Evolutionary conservation across 1,140 invertebrate genomes (phyloP).

Genomic region (Leptinotarsa undecemlineata): DNA sequence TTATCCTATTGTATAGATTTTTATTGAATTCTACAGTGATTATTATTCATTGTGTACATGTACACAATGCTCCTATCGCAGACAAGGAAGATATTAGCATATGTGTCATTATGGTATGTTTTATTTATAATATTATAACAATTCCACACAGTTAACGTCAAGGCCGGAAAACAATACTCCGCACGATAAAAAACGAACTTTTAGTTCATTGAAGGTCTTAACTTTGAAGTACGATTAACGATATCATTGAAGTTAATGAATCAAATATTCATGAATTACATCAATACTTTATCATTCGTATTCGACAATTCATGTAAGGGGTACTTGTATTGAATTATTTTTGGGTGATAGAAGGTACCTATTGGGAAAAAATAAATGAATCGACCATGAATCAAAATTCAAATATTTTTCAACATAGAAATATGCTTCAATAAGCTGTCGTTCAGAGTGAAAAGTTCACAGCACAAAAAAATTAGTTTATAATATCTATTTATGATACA

Average conservation of each 20-base stretch:
- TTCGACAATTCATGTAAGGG: too few species aligned
- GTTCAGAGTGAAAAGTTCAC: too few species aligned
- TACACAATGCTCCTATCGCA: slow-evolving; percentile 5
- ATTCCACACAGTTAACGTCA: background rate
- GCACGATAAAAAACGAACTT: background rate
- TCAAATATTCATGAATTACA: background rate
- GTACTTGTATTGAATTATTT: too few species aligned
- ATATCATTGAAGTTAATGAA: background rate
- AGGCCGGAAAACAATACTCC: background rate
- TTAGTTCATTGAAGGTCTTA: background rate
- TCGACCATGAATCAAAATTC: too few species aligned
- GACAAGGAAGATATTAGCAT: slow-evolving; percentile 1
- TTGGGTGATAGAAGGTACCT: too few species aligned
- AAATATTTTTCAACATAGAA: too few species aligned
- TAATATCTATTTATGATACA: too few species aligned
- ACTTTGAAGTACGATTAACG: background rate
- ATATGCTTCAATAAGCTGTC: too few species aligned
- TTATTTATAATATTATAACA: background rate
- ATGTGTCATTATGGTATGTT: slow-evolving; percentile 3
- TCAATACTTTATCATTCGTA: too few species aligned
- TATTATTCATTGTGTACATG: background rate
- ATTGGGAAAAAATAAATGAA: too few species aligned
- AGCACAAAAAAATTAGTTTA: too few species aligned
- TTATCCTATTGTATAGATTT: background rate
- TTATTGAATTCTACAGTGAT: background rate